Base-by-base conservation (phyloP, 2,888 invertebrate genomes). In the Torymus texanus region DNA sequence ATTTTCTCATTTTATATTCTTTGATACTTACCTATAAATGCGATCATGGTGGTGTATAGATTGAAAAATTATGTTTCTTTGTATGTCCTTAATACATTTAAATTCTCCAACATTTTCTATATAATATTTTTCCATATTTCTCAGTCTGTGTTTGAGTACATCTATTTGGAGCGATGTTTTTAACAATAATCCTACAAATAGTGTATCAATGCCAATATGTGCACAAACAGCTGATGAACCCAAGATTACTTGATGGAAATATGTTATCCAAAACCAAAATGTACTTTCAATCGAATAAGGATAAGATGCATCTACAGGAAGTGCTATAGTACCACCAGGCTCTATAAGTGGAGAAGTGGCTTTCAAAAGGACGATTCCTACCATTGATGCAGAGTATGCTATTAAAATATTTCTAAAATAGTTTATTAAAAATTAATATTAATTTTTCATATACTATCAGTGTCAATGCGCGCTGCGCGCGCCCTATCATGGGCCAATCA, bases 181-280 rank as follows among this genome's bases (percentile, higher is more conserved):
- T 13, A 78, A 41, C n/a, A 78, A 29, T n/a, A 78, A 18, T 2
- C 78, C 78, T 14, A 73, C 67, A 21, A 78, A 73, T 3, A 78
- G 56, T 11, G 78, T 78, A 14, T 78, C 78, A 13, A 56, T 55
- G 3, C 70, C 78, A 16, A 78, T 41, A 41, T 41, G 41, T 41
- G 41, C 56, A 12, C 24, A 55, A 1, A 71, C 55, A 5, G 66
- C 56, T 2, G 62, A 58, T 5, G 62, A 66, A 13, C 77, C 75
- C 71, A 67, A 59, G 21, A 78, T 59, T 0, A 66, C 55, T 56
- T 80, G 80, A 50, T 75, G 74, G 0, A 67, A n/a, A n/a, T 71
- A 78, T 0, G 80, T 68, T 10, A 80, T 10, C 74, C 80, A 78
- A 73, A 78, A 80, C n/a, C 56, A 71, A 16, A 56, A 8, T 11